Conservation (phyloP, 2,888 invertebrate species). For the Oeneis ivallda region DNA sequence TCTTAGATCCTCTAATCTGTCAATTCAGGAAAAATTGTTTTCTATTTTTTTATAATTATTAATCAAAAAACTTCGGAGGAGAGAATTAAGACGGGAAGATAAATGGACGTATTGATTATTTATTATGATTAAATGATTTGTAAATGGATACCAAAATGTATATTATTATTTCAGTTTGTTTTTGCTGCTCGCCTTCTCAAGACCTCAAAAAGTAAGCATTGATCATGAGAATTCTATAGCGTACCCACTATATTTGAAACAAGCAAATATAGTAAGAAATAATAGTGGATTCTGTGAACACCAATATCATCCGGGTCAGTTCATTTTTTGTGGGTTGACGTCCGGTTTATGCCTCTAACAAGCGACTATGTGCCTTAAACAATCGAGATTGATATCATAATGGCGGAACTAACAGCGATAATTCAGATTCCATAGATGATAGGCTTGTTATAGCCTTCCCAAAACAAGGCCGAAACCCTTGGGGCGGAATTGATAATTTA, state of each 20-base stretch:
- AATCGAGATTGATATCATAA: conserved; percentile 48
- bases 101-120: too few relatives aligned
- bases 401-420: conserved; percentile 46
- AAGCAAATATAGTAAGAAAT: not conserved
- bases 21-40: too few relatives aligned
- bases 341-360: conserved; percentile 29
- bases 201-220: not conserved
- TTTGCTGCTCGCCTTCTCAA: too few relatives aligned
- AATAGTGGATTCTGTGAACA: conserved; percentile 20
- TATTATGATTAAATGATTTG: too few relatives aligned
- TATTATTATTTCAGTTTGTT: too few relatives aligned
- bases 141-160: too few relatives aligned
- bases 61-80: too few relatives aligned
- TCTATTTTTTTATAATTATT: too few relatives aligned
- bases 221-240: not conserved
- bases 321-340: conserved; percentile 23
- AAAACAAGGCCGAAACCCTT: conserved; percentile 71
- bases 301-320: conserved; percentile 26
- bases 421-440: conserved; percentile 57
- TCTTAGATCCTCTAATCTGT: too few relatives aligned
- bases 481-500: conserved; percentile 81
- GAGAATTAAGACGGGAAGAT: too few relatives aligned
- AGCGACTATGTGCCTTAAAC: conserved; percentile 45
- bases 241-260: not conserved
- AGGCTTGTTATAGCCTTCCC: conserved; percentile 72